Evolutionary conservation across 2,888 invertebrate genomes (phyloP), one percentile per base, ranked within the genome.

Genomic region (Helleia helle): DNA sequence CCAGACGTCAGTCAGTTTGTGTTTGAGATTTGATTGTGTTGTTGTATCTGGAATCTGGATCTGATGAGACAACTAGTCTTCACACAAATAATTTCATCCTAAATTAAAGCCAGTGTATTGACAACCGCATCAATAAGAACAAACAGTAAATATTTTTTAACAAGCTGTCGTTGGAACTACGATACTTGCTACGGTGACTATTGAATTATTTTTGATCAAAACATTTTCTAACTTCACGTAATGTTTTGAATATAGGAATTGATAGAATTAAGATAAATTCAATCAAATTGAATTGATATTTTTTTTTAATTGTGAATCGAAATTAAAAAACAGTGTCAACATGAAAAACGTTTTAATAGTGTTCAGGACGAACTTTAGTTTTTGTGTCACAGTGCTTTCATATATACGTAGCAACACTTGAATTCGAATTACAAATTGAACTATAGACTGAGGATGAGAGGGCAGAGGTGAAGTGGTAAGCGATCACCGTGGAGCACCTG

Each of bases 401-500:
- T 63, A 71, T 49, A 56, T 73, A 56, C 59, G 71, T 60, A 75
- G 77, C 54, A 74, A 72, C 66, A 81, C 75, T 63, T 81, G 71
- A 79, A 52, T 58, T 43, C 25, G 45, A 40, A 34, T 36, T 50
- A 48, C 52, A n/a, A n/a, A 46, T 45, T 51, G 54, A 55, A 43
- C 52, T 54, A 56, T 56, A 54, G 54, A 55, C 47, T 55, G 51
- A 70, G 50, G 48, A 80, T 75, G 80, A 62, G 55, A 59, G 66
- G 65, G 51, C 61, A 60, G 51, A 71, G 70, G 68, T 80, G 62
- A 76, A 65, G 58, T 54, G 53, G 38, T 49, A 58, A 50, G n/a
- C 55, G 58, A 57, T 53, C 88, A 86, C 86, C 81, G 91, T 91
- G 90, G 91, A 90, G 89, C 91, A 91, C 85, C 87, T 90, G 87